Evolutionary conservation across 1,140 invertebrate species (phyloP), one percentile per base, ranked within the genome.

Genomic region (Teleopsis dalmanni): DNA sequence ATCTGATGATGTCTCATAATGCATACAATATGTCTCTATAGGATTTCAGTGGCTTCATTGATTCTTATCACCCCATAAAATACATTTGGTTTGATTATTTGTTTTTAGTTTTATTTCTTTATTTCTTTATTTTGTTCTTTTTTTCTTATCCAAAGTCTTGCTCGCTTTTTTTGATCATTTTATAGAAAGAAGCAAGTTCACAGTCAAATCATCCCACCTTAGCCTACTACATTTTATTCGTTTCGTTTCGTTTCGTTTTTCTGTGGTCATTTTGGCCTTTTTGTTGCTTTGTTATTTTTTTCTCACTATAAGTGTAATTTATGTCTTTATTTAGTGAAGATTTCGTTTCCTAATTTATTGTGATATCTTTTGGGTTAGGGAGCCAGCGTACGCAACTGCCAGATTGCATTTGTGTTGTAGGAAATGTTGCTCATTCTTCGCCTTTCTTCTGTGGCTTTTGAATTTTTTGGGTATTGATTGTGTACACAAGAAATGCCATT

Each of bases 321-420:
- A 67, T 67, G 64, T 67, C 64, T 67, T 67, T 67, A 67, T 67
- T 67, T 67, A 67, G 64, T 62, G 64, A 66, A 67, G 64, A 67
- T 67, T 67, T 67, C 64, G 64, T 67, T 67, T 66, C 64, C 64
- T 67, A 67, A 67, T 67, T 67, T 67, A 67, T 67, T 67, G 64
- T 67, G 64, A 64, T 67, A 67, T 64, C 64, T 66, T 66, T 59
- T 42, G 40, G 18, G 16, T 37, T 29, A 8, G 7, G 13, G 27
- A 16, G 41, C 25, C 2, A 11, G 16, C 26, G 19, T 29, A n/a
- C 22, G 40, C 27, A 9, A 4, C 26, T 18, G 16, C 41, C 2
- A 19, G 26, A 19, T 10, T 43, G 27, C 16, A 19, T 4, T 31
- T 19, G 37, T 23, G 37, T 23, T 23, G 41, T 31, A 25, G 25